Conservation (phyloP, 2,797 vertebrate species). For the Halcyon badia region DNA sequence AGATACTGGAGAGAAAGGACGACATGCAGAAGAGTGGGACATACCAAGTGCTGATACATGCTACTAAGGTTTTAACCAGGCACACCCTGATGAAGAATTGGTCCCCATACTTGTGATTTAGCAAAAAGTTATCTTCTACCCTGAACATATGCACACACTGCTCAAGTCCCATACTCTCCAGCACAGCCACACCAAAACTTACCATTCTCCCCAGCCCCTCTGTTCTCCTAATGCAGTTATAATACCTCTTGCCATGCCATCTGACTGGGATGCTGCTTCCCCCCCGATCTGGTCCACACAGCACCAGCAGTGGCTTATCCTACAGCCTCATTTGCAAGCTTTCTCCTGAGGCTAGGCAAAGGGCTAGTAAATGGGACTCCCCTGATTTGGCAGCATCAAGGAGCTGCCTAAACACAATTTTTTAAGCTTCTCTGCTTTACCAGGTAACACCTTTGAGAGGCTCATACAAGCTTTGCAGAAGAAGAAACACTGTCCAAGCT, state of each 20-base stretch:
- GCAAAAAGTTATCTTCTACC: neutral
- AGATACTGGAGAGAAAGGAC: neutral
- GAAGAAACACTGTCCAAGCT: neutral
- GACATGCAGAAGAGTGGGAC: neutral
- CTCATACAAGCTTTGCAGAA: neutral
- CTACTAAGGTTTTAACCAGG: neutral
- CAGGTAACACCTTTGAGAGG: neutral
- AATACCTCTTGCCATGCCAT: neutral
- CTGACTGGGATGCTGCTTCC: neutral
- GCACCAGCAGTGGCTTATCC: neutral
- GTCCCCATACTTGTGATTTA: neutral
- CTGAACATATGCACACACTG: neutral
- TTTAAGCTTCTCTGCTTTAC: neutral
- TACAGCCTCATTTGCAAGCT: neutral
- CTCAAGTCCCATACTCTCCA: neutral
- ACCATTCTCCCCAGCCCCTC: neutral
- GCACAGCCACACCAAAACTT: neutral
- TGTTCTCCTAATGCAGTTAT: neutral
- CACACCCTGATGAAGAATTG: neutral
- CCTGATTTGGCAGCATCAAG: neutral
- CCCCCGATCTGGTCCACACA: neutral
- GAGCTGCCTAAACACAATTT: neutral
- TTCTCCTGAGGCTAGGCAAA: neutral
- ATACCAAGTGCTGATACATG: neutral
- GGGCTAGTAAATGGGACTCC: neutral